phyloP scores from a whole-genome alignment of 2,113 vertebrate species.

The Ondatra zibethicus region DNA sequence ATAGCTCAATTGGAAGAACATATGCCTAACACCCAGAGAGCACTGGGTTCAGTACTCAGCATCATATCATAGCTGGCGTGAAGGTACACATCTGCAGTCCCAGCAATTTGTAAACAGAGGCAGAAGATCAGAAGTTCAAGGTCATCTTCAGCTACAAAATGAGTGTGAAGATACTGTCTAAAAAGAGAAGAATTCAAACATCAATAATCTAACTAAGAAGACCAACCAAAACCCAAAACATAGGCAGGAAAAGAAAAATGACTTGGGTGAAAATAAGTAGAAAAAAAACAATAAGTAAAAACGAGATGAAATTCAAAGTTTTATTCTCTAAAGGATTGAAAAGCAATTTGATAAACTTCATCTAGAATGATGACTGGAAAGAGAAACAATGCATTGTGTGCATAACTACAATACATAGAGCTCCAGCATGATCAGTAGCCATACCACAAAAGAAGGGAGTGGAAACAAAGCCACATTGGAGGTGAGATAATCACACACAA shows the following conservation, averaged over 20 bases:
- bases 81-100: neutral
- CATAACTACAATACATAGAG: neutral
- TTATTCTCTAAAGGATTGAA: neutral
- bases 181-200: neutral
- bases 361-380: neutral
- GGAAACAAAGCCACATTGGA: neutral
- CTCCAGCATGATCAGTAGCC: neutral
- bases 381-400: neutral
- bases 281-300: neutral
- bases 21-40: neutral
- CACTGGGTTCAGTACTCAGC: neutral
- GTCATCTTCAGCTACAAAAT: too few relatives aligned
- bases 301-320: neutral
- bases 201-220: neutral
- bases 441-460: neutral
- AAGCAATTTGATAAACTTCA: neutral
- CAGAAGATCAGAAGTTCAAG: neutral
- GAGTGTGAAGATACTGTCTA: neutral
- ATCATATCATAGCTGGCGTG: neutral
- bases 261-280: neutral
- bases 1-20: neutral
- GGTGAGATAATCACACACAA: neutral
- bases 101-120: neutral
- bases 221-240: neutral
- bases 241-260: neutral